Evolutionary conservation across 2,888 invertebrate genomes (phyloP).

Genomic region (Parnassius mnemosyne): DNA sequence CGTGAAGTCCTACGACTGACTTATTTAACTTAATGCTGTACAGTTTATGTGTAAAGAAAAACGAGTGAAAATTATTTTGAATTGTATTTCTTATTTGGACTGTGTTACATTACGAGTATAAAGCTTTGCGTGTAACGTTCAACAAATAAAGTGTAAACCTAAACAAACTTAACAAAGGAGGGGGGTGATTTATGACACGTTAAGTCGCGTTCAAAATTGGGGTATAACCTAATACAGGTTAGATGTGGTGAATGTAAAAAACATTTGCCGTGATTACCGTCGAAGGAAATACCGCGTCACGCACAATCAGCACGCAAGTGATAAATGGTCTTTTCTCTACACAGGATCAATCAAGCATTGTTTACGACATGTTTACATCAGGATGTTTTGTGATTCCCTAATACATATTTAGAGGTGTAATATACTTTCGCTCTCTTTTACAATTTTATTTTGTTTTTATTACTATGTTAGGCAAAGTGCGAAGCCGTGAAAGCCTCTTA

Average conservation of each 20-base stretch:
- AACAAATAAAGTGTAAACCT: neutral
- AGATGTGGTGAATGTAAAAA: conserved; percentile 14
- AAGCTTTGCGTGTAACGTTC: neutral
- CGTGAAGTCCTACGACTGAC: too few species aligned
- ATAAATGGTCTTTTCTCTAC: conserved; percentile 18
- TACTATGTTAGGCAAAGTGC: neutral
- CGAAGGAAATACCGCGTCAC: conserved; percentile 30
- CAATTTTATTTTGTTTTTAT: conserved; percentile 4
- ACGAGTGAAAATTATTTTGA: too few species aligned
- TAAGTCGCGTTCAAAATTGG: conserved; percentile 1
- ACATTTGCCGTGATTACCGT: conserved; percentile 21
- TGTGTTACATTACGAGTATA: neutral
- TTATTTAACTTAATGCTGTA: too few species aligned
- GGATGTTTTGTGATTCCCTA: conserved; percentile 1
- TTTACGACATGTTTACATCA: conserved; percentile 14
- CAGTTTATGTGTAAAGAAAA: too few species aligned
- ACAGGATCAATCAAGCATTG: conserved; percentile 23
- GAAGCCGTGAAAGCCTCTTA: neutral
- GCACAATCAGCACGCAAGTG: conserved; percentile 33
- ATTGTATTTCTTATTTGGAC: neutral
- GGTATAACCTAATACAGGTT: conserved; percentile 5
- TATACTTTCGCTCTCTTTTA: conserved; percentile 2
- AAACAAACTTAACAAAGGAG: conserved; percentile 6
- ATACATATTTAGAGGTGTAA: conserved; percentile 15
- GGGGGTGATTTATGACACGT: conserved; percentile 17